Conservation (phyloP, 2,797 vertebrate species). For the Acanthopagrus latus region DNA sequence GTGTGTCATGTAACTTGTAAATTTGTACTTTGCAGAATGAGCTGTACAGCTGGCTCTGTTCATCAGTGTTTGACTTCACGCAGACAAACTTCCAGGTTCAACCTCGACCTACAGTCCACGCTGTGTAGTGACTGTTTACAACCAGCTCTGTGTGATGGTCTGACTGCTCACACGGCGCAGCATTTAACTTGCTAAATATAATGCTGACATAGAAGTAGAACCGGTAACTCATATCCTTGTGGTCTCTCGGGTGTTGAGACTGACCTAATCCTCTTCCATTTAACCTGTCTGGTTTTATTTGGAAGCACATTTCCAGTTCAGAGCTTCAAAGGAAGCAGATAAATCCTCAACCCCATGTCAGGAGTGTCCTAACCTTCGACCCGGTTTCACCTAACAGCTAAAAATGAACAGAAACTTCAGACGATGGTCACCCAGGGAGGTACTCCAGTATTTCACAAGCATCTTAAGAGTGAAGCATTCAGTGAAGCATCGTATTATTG, state of each 20-base stretch:
- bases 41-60: background rate
- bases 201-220: background rate
- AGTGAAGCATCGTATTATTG: too few species aligned
- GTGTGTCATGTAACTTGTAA: too few species aligned
- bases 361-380: conserved; percentile 1
- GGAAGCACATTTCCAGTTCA: conserved; percentile 3
- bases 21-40: background rate
- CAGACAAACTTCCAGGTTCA: background rate
- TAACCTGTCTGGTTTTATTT: conserved; percentile 2
- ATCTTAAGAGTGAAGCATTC: too few species aligned
- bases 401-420: conserved; percentile 29
- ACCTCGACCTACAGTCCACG: background rate
- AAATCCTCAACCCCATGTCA: conserved; percentile 26
- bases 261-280: conserved; percentile 11
- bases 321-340: conserved; percentile 33
- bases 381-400: conserved; percentile 19
- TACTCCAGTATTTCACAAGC: background rate
- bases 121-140: background rate
- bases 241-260: background rate
- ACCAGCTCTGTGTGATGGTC: background rate
- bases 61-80: background rate
- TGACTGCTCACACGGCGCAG: background rate
- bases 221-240: background rate
- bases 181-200: background rate
- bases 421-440: background rate